Base-by-base conservation (phyloP, 2,113 vertebrate species). In the Tretioscincus oriximinensis region DNA sequence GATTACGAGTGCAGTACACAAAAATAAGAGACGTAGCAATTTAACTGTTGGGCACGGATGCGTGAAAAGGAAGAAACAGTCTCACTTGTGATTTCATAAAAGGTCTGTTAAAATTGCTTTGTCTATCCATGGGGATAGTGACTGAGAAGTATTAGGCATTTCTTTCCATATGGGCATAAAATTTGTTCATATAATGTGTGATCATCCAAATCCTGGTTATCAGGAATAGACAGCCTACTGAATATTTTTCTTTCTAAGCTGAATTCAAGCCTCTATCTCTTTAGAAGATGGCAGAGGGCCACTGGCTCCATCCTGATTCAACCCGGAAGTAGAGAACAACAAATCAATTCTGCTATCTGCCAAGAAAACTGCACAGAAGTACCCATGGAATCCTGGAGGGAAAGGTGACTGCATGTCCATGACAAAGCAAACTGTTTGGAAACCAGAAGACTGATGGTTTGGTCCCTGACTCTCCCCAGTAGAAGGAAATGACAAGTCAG, bases 41-140 rank as follows among this genome's bases (percentile, higher is more conserved):
- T 63, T 67, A 78, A 86, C 77, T 76, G 73, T 0, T 64, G 85
- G 84, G 73, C 70, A 35, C 28, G 0, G 18, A 86, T 28, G 76
- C 6, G 9, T 26, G 78, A 86, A 83, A 76, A 71, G 65, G 49
- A 22, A 80, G 26, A 47, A 26, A 82, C 73, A 66, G 66, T 26
- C 54, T 85, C 4, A 0, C 54, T 83, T 3, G 35, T 41, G 49
- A 35, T 51, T 76, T 24, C 68, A 12, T 21, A 47, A 47, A 51
- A 71, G 54, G 10, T 63, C 65, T 58, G 22, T 1, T 54, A 45
- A 81, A 91, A 79, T 21, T 5, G 67, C 26, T 81, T 14, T 5
- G 63, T 5, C 8, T 73, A 84, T 41, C 91, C 74, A 45, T 76
- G 78, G 29, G 80, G 90, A 81, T 73, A 41, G 85, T 86, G 82